Percentiles rank a stretch among this genome's conserved stretches.
These are phyloP conservation scores for Rhea americana DNA, from an alignment of 2,113 vertebrate species.

Conservation along the genomic window DNA sequence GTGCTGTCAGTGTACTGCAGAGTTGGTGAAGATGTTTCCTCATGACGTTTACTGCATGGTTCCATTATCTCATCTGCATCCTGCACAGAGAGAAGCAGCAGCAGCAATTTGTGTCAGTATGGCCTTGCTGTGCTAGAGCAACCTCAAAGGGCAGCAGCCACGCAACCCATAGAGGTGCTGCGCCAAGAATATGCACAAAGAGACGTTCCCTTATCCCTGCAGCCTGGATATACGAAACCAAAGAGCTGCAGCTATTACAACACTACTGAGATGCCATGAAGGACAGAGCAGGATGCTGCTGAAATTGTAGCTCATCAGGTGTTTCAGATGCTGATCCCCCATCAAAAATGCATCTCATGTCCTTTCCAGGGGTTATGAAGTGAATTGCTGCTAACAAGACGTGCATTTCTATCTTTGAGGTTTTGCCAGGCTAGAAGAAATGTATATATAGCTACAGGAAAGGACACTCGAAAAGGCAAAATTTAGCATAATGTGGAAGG, in stretches of 20 bases:
- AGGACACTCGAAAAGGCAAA: neutral
- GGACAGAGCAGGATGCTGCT: neutral
- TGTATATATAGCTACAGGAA: neutral
- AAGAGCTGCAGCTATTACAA: neutral
- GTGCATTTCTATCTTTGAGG: neutral
- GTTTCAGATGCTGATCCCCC: neutral
- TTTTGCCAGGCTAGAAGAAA: neutral
- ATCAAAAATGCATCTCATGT: neutral
- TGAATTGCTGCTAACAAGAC: neutral
- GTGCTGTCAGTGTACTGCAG: neutral
- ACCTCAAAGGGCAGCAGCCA: neutral
- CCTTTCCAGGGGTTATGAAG: neutral
- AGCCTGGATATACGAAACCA: neutral
- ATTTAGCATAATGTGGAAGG: neutral
- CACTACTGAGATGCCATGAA: neutral
- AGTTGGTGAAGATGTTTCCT: neutral
- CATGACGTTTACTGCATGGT: neutral
- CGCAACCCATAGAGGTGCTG: neutral
- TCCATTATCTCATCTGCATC: slow-evolving; percentile 47
- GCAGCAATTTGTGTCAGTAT: neutral
- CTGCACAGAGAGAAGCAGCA: slow-evolving; percentile 30
- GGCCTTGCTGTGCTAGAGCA: neutral
- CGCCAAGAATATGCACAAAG: neutral
- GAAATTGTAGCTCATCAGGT: neutral
- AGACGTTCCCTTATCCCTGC: neutral